Conservation (phyloP, 2,888 invertebrate species). For the Drepanosiphum platanoidis region DNA sequence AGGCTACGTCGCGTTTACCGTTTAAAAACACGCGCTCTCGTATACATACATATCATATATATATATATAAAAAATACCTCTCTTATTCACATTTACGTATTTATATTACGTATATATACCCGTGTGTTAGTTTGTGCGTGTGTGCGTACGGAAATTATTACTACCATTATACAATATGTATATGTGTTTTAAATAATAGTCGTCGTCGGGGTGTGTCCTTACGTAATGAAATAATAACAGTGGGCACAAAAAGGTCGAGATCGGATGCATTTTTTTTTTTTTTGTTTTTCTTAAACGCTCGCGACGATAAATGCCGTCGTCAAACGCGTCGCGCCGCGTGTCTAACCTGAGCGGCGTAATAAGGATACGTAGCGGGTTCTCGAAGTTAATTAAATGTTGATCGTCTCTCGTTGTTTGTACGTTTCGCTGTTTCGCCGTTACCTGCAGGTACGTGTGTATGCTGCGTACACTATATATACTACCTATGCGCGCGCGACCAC, state of each 20-base stretch:
- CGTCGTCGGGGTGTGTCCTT: background rate
- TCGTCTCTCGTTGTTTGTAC: background rate
- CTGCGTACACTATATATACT: too few relatives aligned
- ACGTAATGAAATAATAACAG: constrained; percentile 16
- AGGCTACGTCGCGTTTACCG: constrained; percentile 9
- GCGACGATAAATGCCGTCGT: background rate
- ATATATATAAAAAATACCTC: background rate
- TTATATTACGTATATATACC: background rate
- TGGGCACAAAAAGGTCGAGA: background rate
- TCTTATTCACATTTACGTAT: background rate
- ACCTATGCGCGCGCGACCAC: background rate
- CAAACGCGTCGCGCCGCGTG: too few relatives aligned
- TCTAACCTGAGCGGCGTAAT: background rate
- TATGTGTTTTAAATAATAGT: too few relatives aligned
- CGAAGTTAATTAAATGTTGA: constrained; percentile 49
- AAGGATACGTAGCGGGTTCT: background rate
- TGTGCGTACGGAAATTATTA: background rate
- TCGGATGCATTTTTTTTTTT: background rate
- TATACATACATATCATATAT: background rate
- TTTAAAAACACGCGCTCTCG: background rate
- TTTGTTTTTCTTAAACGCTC: background rate
- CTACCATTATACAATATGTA: background rate
- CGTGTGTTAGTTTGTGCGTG: background rate
- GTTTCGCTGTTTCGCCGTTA: background rate
- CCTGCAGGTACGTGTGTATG: background rate